Evolutionary conservation across 2,797 vertebrate genomes (phyloP).

Genomic region (Oryzias sinensis): DNA sequence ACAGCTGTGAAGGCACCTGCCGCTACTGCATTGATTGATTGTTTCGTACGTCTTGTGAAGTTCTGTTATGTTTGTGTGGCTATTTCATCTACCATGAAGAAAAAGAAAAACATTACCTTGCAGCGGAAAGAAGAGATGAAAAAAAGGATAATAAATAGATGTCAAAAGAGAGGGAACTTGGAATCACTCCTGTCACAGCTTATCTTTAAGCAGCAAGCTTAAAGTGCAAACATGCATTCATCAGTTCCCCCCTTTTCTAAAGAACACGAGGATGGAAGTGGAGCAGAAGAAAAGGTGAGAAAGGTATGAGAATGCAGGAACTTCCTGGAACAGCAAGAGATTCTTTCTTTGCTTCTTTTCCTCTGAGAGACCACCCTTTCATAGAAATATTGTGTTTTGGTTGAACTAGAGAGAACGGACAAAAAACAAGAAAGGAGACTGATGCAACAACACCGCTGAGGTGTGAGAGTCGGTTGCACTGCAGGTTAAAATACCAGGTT

Average conservation of each 20-base stretch:
- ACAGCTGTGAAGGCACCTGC: constrained; percentile 26
- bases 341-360: constrained; percentile 24
- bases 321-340: constrained; percentile 9
- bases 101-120: constrained; percentile 19
- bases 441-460: constrained; percentile 30
- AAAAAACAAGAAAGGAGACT: constrained; percentile 24
- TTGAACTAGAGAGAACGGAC: constrained; percentile 13
- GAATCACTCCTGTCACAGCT: constrained; percentile 26
- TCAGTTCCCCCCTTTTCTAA: constrained; percentile 19
- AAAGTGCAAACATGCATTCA: constrained; percentile 12
- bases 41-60: constrained; percentile 28
- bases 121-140: constrained; percentile 9
- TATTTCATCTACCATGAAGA: constrained; percentile 27
- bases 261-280: constrained; percentile 17
- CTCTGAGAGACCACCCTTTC: constrained; percentile 23
- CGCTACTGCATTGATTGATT: constrained; percentile 29
- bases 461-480: constrained; percentile 23
- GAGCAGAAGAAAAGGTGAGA: constrained; percentile 7
- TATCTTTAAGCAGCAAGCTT: constrained; percentile 26
- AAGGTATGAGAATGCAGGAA: background rate
- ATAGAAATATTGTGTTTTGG: constrained; percentile 27
- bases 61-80: constrained; percentile 21
- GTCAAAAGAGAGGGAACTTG: constrained; percentile 16
- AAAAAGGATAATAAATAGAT: constrained; percentile 33
- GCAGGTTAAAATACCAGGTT: constrained; percentile 16